phyloP scores from a whole-genome alignment of 1,140 invertebrate genomes.

The Ylistrum balloti region DNA sequence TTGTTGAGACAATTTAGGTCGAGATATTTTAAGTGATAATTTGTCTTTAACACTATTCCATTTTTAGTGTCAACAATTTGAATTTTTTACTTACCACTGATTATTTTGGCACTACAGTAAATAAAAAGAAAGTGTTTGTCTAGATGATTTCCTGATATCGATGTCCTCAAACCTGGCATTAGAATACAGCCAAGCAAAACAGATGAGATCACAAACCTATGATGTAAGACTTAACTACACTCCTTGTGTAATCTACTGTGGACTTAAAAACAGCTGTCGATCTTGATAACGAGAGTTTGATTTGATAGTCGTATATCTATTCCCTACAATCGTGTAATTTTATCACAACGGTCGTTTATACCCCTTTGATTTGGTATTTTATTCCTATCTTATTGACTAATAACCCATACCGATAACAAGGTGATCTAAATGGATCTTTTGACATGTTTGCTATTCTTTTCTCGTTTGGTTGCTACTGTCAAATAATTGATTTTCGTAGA shows the following conservation, averaged over 20 bases:
- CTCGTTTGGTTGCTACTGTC: not conserved
- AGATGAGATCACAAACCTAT: not conserved
- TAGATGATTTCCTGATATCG: not conserved
- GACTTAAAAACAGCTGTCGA: not conserved
- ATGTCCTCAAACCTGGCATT: not conserved
- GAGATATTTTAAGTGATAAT: too few relatives aligned
- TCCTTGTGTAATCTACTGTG: not conserved
- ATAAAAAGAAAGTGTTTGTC: not conserved
- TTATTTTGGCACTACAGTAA: too few relatives aligned
- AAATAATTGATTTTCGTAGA: too few relatives aligned
- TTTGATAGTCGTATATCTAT: not conserved
- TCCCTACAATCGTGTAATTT: not conserved
- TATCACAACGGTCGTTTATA: not conserved
- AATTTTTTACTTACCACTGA: too few relatives aligned
- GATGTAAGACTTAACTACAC: not conserved
- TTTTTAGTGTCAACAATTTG: too few relatives aligned
- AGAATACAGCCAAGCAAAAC: not conserved
- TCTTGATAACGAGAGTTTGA: not conserved
- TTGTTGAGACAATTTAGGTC: too few relatives aligned
- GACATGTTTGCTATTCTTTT: not conserved
- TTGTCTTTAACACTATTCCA: too few relatives aligned
- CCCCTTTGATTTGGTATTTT: not conserved
- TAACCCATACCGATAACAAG: not conserved
- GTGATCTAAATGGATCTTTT: not conserved
- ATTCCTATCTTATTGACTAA: conserved; percentile 21